Conservation (phyloP, 1,140 invertebrate species). For the Drosophila insularis region DNA sequence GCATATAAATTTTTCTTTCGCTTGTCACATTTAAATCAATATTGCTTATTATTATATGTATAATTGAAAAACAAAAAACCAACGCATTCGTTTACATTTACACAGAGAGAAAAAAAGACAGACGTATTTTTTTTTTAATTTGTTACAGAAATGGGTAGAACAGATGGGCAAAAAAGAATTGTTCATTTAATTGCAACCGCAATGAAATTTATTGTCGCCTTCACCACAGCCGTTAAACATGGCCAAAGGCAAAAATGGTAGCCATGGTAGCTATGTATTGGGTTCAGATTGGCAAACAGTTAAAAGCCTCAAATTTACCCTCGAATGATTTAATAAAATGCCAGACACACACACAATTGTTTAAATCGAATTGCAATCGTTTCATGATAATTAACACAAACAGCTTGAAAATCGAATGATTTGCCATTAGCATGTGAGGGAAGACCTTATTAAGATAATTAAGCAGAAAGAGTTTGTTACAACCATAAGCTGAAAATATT, state of each 20-base stretch:
- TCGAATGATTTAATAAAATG: not conserved
- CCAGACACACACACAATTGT: not conserved
- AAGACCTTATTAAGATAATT: not conserved
- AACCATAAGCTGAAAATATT: too few relatives aligned
- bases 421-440: too few relatives aligned
- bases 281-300: not conserved
- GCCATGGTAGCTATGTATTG: not conserved
- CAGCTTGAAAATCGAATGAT: too few relatives aligned
- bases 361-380: not conserved
- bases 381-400: not conserved
- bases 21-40: slow-evolving; percentile 23
- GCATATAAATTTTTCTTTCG: slow-evolving; percentile 15
- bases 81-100: slow-evolving; percentile 7
- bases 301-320: slow-evolving; percentile 1
- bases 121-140: slow-evolving; percentile 15
- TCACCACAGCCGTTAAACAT: not conserved
- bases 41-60: slow-evolving; percentile 7
- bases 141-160: not conserved
- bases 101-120: not conserved
- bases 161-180: slow-evolving; percentile 8
- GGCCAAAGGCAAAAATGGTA: slow-evolving; percentile 11
- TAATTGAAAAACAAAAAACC: slow-evolving; percentile 10
- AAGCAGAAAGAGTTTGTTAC: too few relatives aligned
- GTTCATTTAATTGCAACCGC: slow-evolving; percentile 23
- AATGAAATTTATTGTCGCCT: slow-evolving; percentile 23